Evolutionary conservation across 2,888 invertebrate genomes (phyloP).

Genomic region (Leucoptera coffeella): DNA sequence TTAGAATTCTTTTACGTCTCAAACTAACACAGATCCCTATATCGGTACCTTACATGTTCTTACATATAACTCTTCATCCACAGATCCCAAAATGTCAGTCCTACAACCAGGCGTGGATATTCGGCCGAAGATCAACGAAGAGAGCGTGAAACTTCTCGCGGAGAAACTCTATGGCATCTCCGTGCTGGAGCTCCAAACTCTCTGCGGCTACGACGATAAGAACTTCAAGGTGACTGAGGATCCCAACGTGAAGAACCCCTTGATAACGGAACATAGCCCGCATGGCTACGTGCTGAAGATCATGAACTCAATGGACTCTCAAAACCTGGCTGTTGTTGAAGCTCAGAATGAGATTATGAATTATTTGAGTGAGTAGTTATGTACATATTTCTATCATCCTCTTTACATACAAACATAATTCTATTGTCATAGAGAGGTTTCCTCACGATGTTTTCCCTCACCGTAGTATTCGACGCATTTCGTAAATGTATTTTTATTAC

Average conservation of each 20-base stretch:
- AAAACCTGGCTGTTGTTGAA: conserved; percentile 59
- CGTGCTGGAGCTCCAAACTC: conserved; percentile 48
- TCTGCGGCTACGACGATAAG: conserved; percentile 74
- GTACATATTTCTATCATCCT: conserved; percentile 4
- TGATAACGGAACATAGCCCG: conserved; percentile 45
- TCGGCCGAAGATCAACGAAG: conserved; percentile 46
- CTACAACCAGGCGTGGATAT: conserved; percentile 53
- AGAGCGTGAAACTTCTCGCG: conserved; percentile 45
- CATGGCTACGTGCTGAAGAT: conserved; percentile 77
- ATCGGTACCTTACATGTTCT: no score
- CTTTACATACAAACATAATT: no score
- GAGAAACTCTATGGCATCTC: conserved; percentile 58
- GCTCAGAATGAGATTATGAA: conserved; percentile 71
- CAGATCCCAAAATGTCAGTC: conserved; percentile 6
- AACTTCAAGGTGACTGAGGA: conserved; percentile 64
- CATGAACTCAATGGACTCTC: conserved; percentile 75
- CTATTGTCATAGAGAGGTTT: no score
- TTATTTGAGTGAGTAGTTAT: conserved; percentile 54
- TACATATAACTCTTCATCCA: no score
- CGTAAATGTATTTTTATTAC: no score
- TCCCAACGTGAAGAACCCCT: conserved; percentile 53
- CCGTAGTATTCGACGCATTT: no score
- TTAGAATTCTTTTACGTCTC: no score
- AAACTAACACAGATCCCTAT: no score
- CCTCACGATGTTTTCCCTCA: no score